Evolutionary conservation across 2,797 vertebrate species (phyloP).

Genomic region (Halcyon smyrnensis): DNA sequence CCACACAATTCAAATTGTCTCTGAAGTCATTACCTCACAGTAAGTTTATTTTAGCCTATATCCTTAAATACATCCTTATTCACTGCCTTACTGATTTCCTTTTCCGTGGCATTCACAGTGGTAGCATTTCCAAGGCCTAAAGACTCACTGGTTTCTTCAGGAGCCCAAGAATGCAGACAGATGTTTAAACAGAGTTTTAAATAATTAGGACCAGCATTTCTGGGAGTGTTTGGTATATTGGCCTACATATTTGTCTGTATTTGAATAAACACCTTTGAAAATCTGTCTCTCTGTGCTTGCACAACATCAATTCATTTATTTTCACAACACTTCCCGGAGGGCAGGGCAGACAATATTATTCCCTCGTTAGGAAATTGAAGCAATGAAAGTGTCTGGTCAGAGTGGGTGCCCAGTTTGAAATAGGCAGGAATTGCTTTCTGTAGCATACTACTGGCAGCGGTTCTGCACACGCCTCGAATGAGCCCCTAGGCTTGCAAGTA

Average conservation of each 20-base stretch:
- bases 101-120: background rate
- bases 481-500: background rate
- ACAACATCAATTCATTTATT: slow-evolving; percentile 48
- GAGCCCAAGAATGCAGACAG: background rate
- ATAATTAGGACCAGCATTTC: slow-evolving; percentile 5
- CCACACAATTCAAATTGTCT: background rate
- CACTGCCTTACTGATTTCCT: background rate
- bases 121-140: background rate
- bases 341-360: slow-evolving; percentile 38
- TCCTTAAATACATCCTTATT: background rate
- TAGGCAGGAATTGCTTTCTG: background rate
- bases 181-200: background rate
- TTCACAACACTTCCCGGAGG: slow-evolving; percentile 37
- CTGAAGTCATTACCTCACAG: background rate
- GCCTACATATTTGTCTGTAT: slow-evolving; percentile 13
- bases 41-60: background rate
- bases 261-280: slow-evolving; percentile 64
- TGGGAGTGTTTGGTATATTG: slow-evolving; percentile 11
- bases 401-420: background rate
- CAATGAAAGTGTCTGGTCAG: slow-evolving; percentile 32
- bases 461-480: background rate
- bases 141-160: background rate
- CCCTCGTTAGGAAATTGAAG: slow-evolving; percentile 3
- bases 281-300: slow-evolving; percentile 28
- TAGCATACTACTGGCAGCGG: background rate